A percentile compares a stretch with the other conserved stretches of the same genome.
phyloP scores from a whole-genome alignment of 2,797 vertebrate genomes.

The Botia kubotai region DNA sequence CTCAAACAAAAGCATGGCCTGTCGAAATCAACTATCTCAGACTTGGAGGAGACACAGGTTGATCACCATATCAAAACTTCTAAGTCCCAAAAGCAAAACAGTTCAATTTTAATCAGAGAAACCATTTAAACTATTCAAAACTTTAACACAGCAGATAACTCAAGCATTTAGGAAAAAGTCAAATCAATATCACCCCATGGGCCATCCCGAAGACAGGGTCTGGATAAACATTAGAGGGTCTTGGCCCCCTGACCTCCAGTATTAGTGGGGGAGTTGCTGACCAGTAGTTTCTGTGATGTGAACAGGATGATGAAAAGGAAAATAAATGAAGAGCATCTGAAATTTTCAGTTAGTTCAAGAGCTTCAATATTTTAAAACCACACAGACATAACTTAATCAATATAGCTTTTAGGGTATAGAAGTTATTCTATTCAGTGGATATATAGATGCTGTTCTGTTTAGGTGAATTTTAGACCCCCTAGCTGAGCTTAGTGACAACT shows the following conservation, averaged over 20 bases:
- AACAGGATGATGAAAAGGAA: conserved; percentile 3
- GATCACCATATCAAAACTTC: not conserved
- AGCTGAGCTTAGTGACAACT: too few species aligned
- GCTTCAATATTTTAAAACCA: too few species aligned
- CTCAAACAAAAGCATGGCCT: not conserved
- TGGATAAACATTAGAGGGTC: conserved; percentile 45
- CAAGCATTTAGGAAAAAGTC: not conserved
- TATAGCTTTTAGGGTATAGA: too few species aligned
- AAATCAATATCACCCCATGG: conserved; percentile 30
- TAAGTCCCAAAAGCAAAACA: not conserved
- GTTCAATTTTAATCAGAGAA: not conserved
- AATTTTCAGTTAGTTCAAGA: not conserved
- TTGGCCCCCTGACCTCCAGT: conserved; percentile 34
- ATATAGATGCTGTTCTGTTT: too few species aligned
- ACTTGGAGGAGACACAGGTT: not conserved
- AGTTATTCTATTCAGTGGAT: too few species aligned
- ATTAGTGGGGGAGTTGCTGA: conserved; percentile 11
- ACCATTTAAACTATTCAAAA: conserved; percentile 19
- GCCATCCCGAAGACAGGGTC: conserved; percentile 23
- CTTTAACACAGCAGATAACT: conserved; percentile 21
- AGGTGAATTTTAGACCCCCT: too few species aligned
- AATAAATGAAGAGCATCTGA: not conserved
- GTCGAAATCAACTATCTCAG: not conserved
- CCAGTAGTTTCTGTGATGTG: conserved; percentile 5
- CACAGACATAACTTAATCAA: too few species aligned